Base-by-base conservation (phyloP, 2,888 invertebrate species). In the Aleiodes alternator region DNA sequence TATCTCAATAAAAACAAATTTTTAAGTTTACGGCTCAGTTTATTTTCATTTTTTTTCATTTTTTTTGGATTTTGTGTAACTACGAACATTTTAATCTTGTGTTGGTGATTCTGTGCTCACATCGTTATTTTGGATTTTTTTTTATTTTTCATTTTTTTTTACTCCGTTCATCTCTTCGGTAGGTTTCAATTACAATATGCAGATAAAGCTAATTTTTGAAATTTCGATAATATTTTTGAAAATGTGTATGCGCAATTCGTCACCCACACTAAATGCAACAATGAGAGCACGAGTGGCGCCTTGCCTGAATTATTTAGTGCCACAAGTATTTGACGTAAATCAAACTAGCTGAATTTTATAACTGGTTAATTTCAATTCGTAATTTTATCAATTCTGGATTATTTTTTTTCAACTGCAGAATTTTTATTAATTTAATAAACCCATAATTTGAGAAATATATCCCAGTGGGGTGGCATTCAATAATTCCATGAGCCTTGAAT, bases 191-290 rank as follows among this genome's bases (percentile, higher is more conserved):
- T 43, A 38, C 23, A 11, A n/a, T 14, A 50, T n/a, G 48, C 66
- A 14, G 55, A 55, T 9, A 0, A 59, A 29, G 12, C 34, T 59
- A 59, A 34, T 59, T 34, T 31, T 31, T 3, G 59, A 34, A 9
- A n/a, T 12, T 3, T 12, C 12, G 34, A 59, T n/a, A 29, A 34
- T 31, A 31, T 57, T 57, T 31, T 59, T 59, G 9, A 14, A 34
- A 34, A 14, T 48, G 53, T 72, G 70, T 72, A 79, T 75, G 77
- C 74, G 76, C 79, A 73, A 79, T 79, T 77, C 72, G 78, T 79
- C 76, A 78, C 74, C 43, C 43, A 43, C 43, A 23, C 4, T 43
- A 73, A 72, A 76, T 76, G 76, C 69, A 72, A 31, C 74, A 59
- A 59, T 59, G n/a, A 59, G 59, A 34, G 59, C 59, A 34, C 31